Evolutionary conservation across 2,113 vertebrate species (phyloP).

Genomic region (Semnornis frantzii): DNA sequence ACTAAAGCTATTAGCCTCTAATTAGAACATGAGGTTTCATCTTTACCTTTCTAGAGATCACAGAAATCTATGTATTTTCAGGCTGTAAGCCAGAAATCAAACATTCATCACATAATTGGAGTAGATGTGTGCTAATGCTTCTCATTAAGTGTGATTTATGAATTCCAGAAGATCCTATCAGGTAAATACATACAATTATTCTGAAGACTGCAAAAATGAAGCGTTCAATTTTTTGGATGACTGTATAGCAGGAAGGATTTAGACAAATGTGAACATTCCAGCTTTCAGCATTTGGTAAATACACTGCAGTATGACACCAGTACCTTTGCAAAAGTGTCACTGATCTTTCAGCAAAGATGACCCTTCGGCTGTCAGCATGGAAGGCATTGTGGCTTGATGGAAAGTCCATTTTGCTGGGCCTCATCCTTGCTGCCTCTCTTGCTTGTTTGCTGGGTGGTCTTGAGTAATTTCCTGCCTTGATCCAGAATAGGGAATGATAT

Average conservation of each 20-base stretch:
- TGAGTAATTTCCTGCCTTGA: not conserved
- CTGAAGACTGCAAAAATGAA: conserved; percentile 44
- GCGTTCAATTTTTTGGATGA: conserved; percentile 4
- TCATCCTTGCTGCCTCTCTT: not conserved
- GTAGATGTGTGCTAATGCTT: conserved; percentile 57
- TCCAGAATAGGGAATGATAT: not conserved
- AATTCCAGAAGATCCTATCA: conserved; percentile 39
- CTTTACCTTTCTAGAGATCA: conserved; percentile 65
- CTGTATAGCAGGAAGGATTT: conserved; percentile 4
- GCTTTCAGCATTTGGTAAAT: not conserved
- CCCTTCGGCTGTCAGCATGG: not conserved
- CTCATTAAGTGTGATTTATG: conserved; percentile 66
- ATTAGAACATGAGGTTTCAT: conserved; percentile 61
- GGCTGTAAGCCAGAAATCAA: conserved; percentile 63
- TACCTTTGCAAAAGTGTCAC: not conserved
- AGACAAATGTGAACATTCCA: not conserved
- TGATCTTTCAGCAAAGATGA: not conserved
- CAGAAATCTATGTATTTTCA: conserved; percentile 65
- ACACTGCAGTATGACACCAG: not conserved
- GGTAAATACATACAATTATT: conserved; percentile 63
- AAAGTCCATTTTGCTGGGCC: not conserved
- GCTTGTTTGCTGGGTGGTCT: not conserved
- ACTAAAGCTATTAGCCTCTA: conserved; percentile 62
- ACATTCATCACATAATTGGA: conserved; percentile 61
- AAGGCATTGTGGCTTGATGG: not conserved